These are phyloP conservation scores for Plagiodera versicolora DNA, from an alignment of 2,888 invertebrate species.

Conservation along the genomic window DNA sequence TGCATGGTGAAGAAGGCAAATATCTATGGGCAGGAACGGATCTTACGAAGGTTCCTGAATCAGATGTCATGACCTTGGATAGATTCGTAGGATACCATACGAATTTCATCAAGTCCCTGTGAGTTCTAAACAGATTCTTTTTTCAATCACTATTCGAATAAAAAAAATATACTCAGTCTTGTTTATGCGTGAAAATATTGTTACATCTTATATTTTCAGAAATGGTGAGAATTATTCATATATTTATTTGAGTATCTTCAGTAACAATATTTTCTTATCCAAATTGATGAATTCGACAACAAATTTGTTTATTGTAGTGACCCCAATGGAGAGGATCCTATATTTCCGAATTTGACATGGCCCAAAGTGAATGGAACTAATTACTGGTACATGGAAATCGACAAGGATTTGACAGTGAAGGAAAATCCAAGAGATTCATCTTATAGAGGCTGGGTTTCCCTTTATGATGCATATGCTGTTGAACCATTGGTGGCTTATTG, in stretches of 20 bases:
- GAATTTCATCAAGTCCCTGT: conserved; percentile 22
- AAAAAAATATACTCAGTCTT: too few relatives aligned
- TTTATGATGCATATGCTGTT: conserved; percentile 33
- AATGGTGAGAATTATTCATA: too few relatives aligned
- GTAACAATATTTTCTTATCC: too few relatives aligned
- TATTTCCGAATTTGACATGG: conserved; percentile 30
- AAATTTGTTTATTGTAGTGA: conserved; percentile 20
- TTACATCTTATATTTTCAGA: too few relatives aligned
- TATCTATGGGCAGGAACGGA: conserved; percentile 14
- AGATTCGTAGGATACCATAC: conserved; percentile 15
- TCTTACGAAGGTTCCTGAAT: not conserved
- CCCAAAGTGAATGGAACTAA: conserved; percentile 18
- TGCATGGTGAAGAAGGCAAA: conserved; percentile 22
- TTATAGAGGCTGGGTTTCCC: conserved; percentile 31
- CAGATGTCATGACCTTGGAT: conserved; percentile 16
- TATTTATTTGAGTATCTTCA: too few relatives aligned
- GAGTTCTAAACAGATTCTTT: not conserved
- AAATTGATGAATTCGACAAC: too few relatives aligned
- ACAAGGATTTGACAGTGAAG: conserved; percentile 26
- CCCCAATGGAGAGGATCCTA: conserved; percentile 11
- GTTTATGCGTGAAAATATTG: too few relatives aligned
- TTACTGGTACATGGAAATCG: conserved; percentile 35
- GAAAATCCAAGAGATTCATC: conserved; percentile 30
- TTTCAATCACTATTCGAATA: too few relatives aligned
- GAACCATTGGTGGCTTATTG: conserved; percentile 26